Conservation (phyloP, 2,113 vertebrate genomes). For the Diadophis punctatus region DNA sequence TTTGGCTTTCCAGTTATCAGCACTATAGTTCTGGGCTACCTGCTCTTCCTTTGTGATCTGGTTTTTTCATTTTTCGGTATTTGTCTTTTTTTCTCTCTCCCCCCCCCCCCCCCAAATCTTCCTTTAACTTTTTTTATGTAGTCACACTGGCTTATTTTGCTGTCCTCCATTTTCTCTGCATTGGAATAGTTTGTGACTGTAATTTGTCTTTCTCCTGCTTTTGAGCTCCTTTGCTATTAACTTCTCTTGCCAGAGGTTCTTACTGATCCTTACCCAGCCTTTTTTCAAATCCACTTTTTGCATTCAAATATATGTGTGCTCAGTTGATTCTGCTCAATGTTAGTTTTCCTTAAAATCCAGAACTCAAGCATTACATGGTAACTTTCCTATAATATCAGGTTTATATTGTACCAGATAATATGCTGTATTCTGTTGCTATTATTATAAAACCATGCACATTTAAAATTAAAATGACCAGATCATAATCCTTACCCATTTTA, state of each 20-base stretch:
- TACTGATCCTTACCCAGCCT: background rate
- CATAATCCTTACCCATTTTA: background rate
- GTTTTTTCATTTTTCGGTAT: background rate
- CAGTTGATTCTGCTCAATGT: background rate
- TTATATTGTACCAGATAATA: background rate
- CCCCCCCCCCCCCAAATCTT: background rate
- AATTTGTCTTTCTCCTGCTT: background rate
- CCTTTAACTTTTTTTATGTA: background rate
- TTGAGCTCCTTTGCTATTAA: background rate
- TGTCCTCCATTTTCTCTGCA: background rate
- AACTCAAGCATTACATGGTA: background rate
- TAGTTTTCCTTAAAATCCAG: background rate
- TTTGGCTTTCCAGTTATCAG: background rate
- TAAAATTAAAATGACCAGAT: background rate
- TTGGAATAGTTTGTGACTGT: background rate
- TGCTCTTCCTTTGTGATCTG: background rate
- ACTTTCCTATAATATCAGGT: background rate
- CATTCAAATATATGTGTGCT: background rate
- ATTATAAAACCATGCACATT: background rate
- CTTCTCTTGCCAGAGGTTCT: background rate
- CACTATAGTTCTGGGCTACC: background rate
- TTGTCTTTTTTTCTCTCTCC: background rate
- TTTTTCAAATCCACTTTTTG: background rate
- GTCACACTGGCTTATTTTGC: background rate
- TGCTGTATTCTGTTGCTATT: background rate